These are phyloP conservation scores for Trachymyrmex septentrionalis DNA, from an alignment of 1,140 invertebrate species.

Conservation along the genomic window DNA sequence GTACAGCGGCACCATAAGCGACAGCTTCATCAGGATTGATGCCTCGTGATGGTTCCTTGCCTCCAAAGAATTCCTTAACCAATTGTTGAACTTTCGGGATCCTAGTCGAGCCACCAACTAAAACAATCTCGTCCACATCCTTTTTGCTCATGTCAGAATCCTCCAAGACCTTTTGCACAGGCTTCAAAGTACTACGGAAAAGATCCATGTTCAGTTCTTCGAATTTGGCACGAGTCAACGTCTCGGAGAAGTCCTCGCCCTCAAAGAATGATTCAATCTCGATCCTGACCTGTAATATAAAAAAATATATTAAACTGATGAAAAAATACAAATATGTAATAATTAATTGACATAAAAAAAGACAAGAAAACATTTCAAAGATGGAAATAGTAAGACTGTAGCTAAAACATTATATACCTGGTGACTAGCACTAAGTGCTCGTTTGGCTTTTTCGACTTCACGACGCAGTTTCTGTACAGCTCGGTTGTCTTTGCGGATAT, in stretches of 20 bases:
- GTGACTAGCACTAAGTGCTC: slow-evolving; percentile 97
- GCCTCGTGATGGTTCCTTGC: slow-evolving; percentile 98
- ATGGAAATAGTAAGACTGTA: background rate
- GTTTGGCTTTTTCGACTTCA: slow-evolving; percentile 99
- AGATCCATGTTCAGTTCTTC: slow-evolving; percentile 99
- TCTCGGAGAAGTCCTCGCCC: slow-evolving; percentile 99
- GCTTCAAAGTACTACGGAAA: slow-evolving; percentile 99
- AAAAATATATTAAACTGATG: background rate
- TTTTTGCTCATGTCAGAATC: slow-evolving; percentile 99
- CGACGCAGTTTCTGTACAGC: slow-evolving; percentile 98
- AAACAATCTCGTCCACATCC: slow-evolving; percentile 99
- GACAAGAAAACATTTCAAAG: background rate
- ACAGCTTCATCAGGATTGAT: slow-evolving; percentile 99
- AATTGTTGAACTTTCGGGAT: slow-evolving; percentile 99
- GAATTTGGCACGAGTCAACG: slow-evolving; percentile 99
- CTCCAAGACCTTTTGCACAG: slow-evolving; percentile 99
- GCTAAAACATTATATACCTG: slow-evolving; percentile 87
- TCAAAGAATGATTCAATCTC: slow-evolving; percentile 99
- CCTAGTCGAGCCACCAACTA: slow-evolving; percentile 99
- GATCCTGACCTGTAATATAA: slow-evolving; percentile 91
- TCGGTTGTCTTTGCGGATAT: slow-evolving; percentile 97
- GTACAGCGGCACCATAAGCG: slow-evolving; percentile 99
- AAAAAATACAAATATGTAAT: slow-evolving; percentile 20
- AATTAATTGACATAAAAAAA: background rate
- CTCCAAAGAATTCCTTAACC: slow-evolving; percentile 99